phyloP scores from a whole-genome alignment of 2,888 invertebrate genomes.

The Drosophila aldrichi region DNA sequence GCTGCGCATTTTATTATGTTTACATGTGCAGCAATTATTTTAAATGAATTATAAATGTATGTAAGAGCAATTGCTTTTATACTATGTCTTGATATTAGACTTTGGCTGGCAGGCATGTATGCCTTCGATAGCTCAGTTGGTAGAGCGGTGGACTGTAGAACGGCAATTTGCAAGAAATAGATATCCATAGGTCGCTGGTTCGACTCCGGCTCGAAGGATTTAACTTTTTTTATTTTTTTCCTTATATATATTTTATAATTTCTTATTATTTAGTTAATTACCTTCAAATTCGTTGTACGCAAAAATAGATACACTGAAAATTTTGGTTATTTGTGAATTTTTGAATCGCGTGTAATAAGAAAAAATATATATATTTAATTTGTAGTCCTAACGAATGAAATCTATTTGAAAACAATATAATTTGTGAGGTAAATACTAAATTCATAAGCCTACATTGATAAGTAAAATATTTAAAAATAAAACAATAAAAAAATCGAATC shows the following conservation, averaged over 20 bases:
- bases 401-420: not conserved
- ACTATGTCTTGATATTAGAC: not conserved
- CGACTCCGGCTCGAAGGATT: conserved; percentile 77
- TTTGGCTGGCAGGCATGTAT: conserved; percentile 26
- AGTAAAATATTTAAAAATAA: not conserved
- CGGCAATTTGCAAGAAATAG: conserved; percentile 35
- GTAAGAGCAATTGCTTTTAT: not conserved
- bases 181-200: conserved; percentile 80
- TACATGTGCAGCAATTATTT: too few species aligned
- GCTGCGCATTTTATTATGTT: too few species aligned
- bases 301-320: not conserved
- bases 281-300: not conserved
- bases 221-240: not conserved
- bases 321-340: not conserved
- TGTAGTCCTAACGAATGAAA: not conserved
- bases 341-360: not conserved
- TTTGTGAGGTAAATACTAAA: not conserved
- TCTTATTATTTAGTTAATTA: too few species aligned
- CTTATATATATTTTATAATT: not conserved
- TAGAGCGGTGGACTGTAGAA: conserved; percentile 79
- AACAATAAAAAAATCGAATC: conserved; percentile 16
- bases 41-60: not conserved
- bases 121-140: conserved; percentile 73
- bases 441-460: not conserved
- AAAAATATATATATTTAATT: too few species aligned